Percentiles rank a stretch among this genome's conserved stretches.
Evolutionary conservation across 2,888 invertebrate species (phyloP).

Genomic region (Metacarcinus magister): DNA sequence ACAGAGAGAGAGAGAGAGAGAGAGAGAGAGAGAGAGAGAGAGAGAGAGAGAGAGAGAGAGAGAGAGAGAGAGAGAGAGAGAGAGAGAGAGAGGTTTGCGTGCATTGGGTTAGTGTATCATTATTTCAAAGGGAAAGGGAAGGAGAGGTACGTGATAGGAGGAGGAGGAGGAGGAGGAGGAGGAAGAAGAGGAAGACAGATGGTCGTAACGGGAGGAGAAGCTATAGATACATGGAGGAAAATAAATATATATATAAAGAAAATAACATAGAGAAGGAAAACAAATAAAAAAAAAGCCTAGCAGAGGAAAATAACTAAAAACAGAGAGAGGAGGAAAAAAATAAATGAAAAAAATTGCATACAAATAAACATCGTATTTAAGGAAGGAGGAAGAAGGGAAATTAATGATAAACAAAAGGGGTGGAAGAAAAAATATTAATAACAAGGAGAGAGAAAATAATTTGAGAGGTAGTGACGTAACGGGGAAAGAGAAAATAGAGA

Average conservation of each 20-base stretch:
- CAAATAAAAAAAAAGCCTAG: too few species aligned
- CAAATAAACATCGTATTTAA: not conserved
- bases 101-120: not conserved
- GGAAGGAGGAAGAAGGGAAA: not conserved
- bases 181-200: not conserved
- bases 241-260: not conserved
- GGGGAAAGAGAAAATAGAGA: too few species aligned
- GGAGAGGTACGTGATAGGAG: not conserved
- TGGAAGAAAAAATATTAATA: too few species aligned
- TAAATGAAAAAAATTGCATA: not conserved
- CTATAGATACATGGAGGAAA: not conserved
- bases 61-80: conserved; percentile 26
- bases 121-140: not conserved
- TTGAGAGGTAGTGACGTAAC: not conserved
- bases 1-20: not conserved
- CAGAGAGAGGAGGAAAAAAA: not conserved
- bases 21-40: conserved; percentile 32
- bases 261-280: not conserved
- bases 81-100: conserved; percentile 27
- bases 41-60: conserved; percentile 26
- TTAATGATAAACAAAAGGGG: not conserved
- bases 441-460: not conserved
- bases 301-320: too few species aligned
- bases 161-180: not conserved
- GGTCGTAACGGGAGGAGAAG: not conserved